A percentile compares a stretch with the other conserved stretches of the same genome.
Conservation (phyloP, 2,113 vertebrate species). For the Pelmatolapia mariae region DNA sequence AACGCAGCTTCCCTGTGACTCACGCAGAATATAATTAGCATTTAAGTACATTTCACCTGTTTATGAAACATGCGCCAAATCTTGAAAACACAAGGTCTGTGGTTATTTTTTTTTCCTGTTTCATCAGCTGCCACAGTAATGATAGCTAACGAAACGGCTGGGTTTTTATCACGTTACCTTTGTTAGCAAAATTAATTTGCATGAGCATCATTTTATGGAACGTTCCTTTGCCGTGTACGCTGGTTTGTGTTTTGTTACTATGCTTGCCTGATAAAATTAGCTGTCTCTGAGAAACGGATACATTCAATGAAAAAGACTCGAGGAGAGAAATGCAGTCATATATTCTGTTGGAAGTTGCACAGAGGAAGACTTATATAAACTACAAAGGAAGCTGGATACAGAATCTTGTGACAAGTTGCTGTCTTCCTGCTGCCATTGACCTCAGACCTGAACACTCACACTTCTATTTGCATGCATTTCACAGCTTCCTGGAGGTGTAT, state of each 20-base stretch:
- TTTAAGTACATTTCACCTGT: slow-evolving; percentile 58
- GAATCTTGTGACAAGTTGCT: slow-evolving; percentile 35
- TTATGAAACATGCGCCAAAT: slow-evolving; percentile 22
- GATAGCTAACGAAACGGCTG: not conserved
- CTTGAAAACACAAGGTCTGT: not conserved
- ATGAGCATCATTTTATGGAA: not conserved
- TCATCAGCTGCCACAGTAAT: not conserved
- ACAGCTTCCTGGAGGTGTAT: not conserved
- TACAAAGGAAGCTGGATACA: not conserved
- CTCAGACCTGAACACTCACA: slow-evolving; percentile 3
- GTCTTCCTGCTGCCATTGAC: slow-evolving; percentile 19
- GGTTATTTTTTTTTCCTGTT: not conserved
- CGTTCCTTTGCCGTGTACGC: not conserved
- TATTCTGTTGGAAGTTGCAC: not conserved
- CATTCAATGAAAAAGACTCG: not conserved
- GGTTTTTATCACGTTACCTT: slow-evolving; percentile 15
- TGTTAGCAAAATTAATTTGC: not conserved
- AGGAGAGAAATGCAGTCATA: not conserved
- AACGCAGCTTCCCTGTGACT: slow-evolving; percentile 51
- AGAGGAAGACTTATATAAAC: not conserved
- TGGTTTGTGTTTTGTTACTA: not conserved
- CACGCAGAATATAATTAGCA: slow-evolving; percentile 62
- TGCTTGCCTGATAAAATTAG: not conserved
- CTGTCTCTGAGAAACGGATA: not conserved
- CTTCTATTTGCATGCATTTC: not conserved